Evolutionary conservation across 2,888 invertebrate genomes (phyloP).

Genomic region (Stegana nigrithorax): DNA sequence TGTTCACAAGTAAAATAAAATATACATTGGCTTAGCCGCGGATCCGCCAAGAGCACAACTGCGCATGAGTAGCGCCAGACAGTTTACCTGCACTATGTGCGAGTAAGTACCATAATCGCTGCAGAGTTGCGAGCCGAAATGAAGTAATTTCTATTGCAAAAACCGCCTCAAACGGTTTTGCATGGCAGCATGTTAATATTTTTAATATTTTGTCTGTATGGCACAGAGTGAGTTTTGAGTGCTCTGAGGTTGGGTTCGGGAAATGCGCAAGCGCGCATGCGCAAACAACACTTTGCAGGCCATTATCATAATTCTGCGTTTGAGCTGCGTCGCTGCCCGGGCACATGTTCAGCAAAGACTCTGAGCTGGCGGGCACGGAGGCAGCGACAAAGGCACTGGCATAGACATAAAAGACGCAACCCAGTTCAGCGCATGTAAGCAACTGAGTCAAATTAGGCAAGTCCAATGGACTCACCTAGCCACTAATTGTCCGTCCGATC

Average conservation of each 20-base stretch:
- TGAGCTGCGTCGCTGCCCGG: background rate
- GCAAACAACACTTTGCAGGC: constrained; percentile 22
- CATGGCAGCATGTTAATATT: background rate
- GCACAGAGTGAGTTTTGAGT: background rate
- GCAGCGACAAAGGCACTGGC: too few species aligned
- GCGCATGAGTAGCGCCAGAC: too few species aligned
- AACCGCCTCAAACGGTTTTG: constrained; percentile 32
- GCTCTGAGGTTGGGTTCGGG: background rate
- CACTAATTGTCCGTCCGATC: background rate
- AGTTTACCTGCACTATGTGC: too few species aligned
- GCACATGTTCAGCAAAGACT: constrained; percentile 10
- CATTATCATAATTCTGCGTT: constrained; percentile 28
- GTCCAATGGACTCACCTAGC: constrained; percentile 13
- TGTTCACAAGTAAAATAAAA: too few species aligned
- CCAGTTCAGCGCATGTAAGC: constrained; percentile 22
- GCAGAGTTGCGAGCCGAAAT: too few species aligned
- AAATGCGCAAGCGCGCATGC: constrained; percentile 6
- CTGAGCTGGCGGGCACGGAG: constrained; percentile 5
- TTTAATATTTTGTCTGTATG: constrained; percentile 22
- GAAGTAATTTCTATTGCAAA: background rate
- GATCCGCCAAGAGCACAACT: too few species aligned
- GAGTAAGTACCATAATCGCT: too few species aligned
- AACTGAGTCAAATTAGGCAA: constrained; percentile 37
- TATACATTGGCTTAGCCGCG: too few species aligned
- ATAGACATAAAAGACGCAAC: constrained; percentile 42